Percentiles rank a stretch among this genome's conserved stretches.
Conservation (phyloP, 2,888 invertebrate species). For the Pachydiplax longipennis region DNA sequence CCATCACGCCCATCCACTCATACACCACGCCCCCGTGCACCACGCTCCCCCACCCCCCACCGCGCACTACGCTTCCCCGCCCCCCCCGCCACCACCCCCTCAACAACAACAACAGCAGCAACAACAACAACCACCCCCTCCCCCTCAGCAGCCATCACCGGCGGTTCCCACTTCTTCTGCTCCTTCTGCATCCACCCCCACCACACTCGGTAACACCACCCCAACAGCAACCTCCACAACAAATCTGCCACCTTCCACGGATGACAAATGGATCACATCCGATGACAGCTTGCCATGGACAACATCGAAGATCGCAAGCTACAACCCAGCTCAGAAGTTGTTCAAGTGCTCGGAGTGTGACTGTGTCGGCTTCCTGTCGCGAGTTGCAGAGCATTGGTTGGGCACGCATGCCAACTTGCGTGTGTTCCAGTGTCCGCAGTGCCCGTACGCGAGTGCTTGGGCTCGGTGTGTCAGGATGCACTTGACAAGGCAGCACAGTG, state of each 20-base stretch:
- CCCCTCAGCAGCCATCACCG: slow-evolving; percentile 32
- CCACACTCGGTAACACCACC: slow-evolving; percentile 10
- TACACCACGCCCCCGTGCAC: slow-evolving; percentile 45
- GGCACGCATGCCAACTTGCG: slow-evolving; percentile 74
- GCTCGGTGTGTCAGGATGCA: slow-evolving; percentile 77
- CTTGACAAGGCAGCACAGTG: slow-evolving; percentile 75
- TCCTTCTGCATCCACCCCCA: slow-evolving; percentile 1
- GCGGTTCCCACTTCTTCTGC: slow-evolving; percentile 45
- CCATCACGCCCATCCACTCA: slow-evolving; percentile 42
- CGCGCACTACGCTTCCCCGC: slow-evolving; percentile 47
- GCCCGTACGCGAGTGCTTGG: slow-evolving; percentile 79
- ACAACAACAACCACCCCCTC: slow-evolving; percentile 43
- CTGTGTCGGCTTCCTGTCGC: slow-evolving; percentile 75
- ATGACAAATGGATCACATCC: slow-evolving; percentile 40
- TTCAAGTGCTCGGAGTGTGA: slow-evolving; percentile 80
- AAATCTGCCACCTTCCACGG: slow-evolving; percentile 12
- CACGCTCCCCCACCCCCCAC: slow-evolving; percentile 41
- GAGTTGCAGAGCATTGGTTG: slow-evolving; percentile 80
- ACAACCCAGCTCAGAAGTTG: slow-evolving; percentile 77
- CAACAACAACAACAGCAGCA: slow-evolving; percentile 47
- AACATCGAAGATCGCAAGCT: slow-evolving; percentile 80
- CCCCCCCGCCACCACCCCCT: slow-evolving; percentile 44
- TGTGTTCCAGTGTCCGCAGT: slow-evolving; percentile 71
- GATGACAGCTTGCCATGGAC: slow-evolving; percentile 64
- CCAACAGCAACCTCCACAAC: slow-evolving; percentile 7